These are phyloP conservation scores for Aleiodes sp. DNA, from an alignment of 1,140 invertebrate species.

Conservation along the genomic window DNA sequence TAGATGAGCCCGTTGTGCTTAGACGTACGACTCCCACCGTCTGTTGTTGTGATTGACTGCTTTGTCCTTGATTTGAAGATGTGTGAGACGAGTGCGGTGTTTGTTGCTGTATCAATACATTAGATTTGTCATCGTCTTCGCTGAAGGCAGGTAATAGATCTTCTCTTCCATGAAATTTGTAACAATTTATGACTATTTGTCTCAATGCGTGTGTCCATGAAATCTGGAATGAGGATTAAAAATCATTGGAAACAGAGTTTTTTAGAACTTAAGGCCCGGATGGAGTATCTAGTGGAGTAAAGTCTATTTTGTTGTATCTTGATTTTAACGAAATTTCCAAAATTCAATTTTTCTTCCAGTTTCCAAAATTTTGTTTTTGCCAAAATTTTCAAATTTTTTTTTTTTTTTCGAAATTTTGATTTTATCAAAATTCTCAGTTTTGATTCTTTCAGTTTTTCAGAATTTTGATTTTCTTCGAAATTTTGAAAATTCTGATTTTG, in stretches of 20 bases:
- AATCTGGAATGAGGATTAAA: slow-evolving; percentile 72
- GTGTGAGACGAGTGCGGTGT: slow-evolving; percentile 58
- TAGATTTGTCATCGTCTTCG: slow-evolving; percentile 86
- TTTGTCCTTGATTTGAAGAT: slow-evolving; percentile 51
- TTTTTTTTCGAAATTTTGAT: background rate
- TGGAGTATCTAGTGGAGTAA: slow-evolving; percentile 1
- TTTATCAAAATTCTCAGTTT: background rate
- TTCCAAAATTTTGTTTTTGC: no score
- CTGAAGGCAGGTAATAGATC: slow-evolving; percentile 94
- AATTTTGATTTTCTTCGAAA: background rate
- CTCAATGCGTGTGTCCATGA: slow-evolving; percentile 98
- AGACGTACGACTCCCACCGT: slow-evolving; percentile 75
- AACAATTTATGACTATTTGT: slow-evolving; percentile 98
- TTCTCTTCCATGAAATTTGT: slow-evolving; percentile 96
- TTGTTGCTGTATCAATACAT: slow-evolving; percentile 58
- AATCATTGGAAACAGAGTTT: no score
- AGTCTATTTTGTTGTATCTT: background rate
- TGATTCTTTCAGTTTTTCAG: no score
- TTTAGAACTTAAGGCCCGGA: no score
- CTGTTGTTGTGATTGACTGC: slow-evolving; percentile 52
- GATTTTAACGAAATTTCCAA: background rate
- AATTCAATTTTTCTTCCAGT: no score
- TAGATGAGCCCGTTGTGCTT: slow-evolving; percentile 67
- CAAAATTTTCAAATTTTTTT: background rate
- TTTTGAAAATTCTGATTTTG: background rate